Conservation (phyloP, 2,113 vertebrate genomes). For the Pseudopodoces humilis region DNA sequence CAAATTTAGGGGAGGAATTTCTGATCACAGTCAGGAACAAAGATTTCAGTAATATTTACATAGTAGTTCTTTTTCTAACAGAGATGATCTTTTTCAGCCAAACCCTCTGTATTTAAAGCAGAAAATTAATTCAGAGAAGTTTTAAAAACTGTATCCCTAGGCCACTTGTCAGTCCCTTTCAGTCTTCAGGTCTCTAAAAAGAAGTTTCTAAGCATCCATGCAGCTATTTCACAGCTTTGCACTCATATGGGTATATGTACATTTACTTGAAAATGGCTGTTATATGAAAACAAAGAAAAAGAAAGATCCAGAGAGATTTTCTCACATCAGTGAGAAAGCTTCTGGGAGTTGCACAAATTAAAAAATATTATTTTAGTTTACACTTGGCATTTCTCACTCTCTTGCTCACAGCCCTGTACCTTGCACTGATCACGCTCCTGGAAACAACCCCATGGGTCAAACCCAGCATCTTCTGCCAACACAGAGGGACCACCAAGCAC, state of each 20-base stretch:
- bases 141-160: not conserved
- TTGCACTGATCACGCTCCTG: not conserved
- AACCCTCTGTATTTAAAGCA: not conserved
- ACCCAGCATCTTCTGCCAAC: not conserved
- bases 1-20: not conserved
- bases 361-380: not conserved
- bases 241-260: fast-evolving
- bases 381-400: not conserved
- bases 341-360: not conserved
- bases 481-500: not conserved
- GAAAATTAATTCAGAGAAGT: not conserved
- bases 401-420: not conserved
- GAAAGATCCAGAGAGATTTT: not conserved
- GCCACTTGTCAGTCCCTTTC: not conserved
- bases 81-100: not conserved
- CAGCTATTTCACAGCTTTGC: not conserved
- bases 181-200: not conserved
- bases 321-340: not conserved
- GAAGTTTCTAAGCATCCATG: not conserved
- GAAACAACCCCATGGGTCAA: not conserved
- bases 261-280: not conserved
- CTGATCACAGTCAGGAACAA: not conserved
- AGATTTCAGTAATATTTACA: not conserved
- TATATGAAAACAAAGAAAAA: not conserved
- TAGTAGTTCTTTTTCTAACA: not conserved